A percentile compares a stretch with the other conserved stretches of the same genome.
Conservation (phyloP, 2,113 vertebrate species). For the Charadrius vociferus region DNA sequence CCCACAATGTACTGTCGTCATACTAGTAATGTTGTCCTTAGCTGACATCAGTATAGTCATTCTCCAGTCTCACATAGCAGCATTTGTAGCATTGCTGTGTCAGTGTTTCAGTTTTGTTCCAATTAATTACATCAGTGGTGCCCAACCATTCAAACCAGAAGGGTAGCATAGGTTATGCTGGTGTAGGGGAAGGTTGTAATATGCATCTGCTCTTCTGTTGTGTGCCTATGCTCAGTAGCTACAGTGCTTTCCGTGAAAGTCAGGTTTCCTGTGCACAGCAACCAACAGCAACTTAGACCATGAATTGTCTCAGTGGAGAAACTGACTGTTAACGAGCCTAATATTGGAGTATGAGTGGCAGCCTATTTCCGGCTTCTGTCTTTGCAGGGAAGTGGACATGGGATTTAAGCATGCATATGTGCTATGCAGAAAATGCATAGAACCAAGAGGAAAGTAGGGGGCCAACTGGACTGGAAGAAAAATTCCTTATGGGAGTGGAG, state of each 20-base stretch:
- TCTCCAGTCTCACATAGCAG: neutral
- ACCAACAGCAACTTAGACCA: neutral
- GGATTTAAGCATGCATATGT: neutral
- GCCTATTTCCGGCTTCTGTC: neutral
- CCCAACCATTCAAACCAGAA: neutral
- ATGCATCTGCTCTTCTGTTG: neutral
- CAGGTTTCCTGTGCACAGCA: neutral
- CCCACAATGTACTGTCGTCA: neutral
- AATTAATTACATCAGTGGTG: neutral
- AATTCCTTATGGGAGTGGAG: neutral
- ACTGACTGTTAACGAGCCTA: neutral
- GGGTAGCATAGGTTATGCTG: neutral
- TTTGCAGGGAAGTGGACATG: neutral
- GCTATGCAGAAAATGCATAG: neutral
- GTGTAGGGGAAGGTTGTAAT: neutral
- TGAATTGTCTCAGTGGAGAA: neutral
- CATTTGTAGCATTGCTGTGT: neutral
- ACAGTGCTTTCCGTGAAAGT: neutral
- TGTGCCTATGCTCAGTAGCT: neutral
- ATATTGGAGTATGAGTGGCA: neutral
- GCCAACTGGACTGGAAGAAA: neutral
- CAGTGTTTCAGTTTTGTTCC: neutral
- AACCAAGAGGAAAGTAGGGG: neutral
- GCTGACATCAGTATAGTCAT: neutral
- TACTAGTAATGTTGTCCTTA: neutral